Evolutionary conservation across 1,140 invertebrate genomes (phyloP).

Genomic region (Triops cancriformis): DNA sequence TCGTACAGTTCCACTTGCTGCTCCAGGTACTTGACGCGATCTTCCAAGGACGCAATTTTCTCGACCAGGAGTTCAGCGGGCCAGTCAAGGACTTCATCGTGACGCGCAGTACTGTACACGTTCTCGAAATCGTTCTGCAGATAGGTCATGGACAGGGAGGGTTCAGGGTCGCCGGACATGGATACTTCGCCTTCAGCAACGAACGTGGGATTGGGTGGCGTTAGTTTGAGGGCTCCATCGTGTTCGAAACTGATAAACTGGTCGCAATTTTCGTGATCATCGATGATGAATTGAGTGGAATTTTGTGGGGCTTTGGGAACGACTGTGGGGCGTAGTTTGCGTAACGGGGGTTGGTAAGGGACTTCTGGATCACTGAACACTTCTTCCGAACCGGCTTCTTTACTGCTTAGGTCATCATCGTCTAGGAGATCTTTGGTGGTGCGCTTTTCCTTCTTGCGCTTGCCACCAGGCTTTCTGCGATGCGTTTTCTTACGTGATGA

Average conservation of each 20-base stretch:
- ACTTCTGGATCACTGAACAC: neutral
- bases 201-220: slow-evolving; percentile 18
- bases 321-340: slow-evolving; percentile 32
- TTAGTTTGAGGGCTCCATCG: slow-evolving; percentile 25
- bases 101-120: slow-evolving; percentile 32
- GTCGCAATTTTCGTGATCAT: slow-evolving; percentile 35
- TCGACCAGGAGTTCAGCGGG: slow-evolving; percentile 32
- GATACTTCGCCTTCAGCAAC: slow-evolving; percentile 26
- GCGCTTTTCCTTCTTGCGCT: slow-evolving; percentile 25
- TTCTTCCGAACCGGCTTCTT: neutral
- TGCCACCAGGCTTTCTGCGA: slow-evolving; percentile 26
- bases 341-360: slow-evolving; percentile 19
- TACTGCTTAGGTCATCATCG: neutral
- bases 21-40: slow-evolving; percentile 30
- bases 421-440: slow-evolving; percentile 7
- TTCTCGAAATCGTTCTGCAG: slow-evolving; percentile 36
- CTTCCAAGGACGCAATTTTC: slow-evolving; percentile 30
- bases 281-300: slow-evolving; percentile 38
- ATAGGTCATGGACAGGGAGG: slow-evolving; percentile 28
- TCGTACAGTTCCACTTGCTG: slow-evolving; percentile 25
- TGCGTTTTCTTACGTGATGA: slow-evolving; percentile 23
- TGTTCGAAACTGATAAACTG: slow-evolving; percentile 33
- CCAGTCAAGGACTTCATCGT: slow-evolving; percentile 33
- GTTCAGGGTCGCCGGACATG: slow-evolving; percentile 17
- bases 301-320: slow-evolving; percentile 37